A percentile compares a stretch with the other conserved stretches of the same genome.
Evolutionary conservation across 1,140 invertebrate species (phyloP).

Genomic region (Zaprionus capensis): DNA sequence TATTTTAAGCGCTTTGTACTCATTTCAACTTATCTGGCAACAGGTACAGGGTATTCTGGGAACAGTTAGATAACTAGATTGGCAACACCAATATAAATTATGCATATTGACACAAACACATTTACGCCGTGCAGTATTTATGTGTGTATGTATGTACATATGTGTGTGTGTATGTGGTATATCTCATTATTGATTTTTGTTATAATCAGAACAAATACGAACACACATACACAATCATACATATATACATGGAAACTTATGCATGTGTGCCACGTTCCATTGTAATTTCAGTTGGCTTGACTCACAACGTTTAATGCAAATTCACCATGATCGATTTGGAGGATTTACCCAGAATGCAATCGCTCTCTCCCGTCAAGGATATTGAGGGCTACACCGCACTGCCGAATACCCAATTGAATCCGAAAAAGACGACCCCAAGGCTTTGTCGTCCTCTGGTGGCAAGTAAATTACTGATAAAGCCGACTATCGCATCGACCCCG

Average conservation of each 20-base stretch:
- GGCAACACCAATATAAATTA: conserved; percentile 1
- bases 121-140: neutral
- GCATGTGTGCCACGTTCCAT: conserved; percentile 19
- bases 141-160: neutral
- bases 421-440: conserved; percentile 38
- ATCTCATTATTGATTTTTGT: conserved; percentile 3
- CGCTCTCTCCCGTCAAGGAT: conserved; percentile 71
- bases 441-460: conserved; percentile 41
- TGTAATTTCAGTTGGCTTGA: conserved; percentile 21
- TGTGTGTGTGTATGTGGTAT: neutral
- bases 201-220: conserved; percentile 10
- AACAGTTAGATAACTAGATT: neutral
- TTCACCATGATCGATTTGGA: conserved; percentile 71
- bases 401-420: conserved; percentile 28
- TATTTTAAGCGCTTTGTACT: neutral
- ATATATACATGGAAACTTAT: neutral
- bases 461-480: conserved; percentile 60
- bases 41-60: neutral
- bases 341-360: conserved; percentile 79
- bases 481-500: conserved; percentile 57
- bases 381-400: conserved; percentile 48
- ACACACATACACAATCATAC: neutral
- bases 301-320: conserved; percentile 29
- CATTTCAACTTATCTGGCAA: neutral
- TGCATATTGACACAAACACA: conserved; percentile 7